Evolutionary conservation across 2,113 vertebrate species (phyloP).

Genomic region (Ciconia stormi): DNA sequence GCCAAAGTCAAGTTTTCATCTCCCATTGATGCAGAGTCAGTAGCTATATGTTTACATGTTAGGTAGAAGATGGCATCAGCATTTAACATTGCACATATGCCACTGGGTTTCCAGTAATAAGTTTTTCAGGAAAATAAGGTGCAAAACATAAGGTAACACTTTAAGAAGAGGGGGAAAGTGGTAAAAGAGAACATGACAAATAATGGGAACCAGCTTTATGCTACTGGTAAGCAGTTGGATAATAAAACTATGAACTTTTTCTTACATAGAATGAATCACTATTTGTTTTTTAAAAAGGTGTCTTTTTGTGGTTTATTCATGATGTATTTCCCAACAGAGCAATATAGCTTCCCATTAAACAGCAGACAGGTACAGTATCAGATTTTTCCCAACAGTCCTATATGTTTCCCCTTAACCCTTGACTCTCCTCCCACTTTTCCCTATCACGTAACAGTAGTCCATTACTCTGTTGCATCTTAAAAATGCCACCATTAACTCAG

Average conservation of each 20-base stretch:
- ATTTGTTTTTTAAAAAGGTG: not conserved
- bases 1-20: not conserved
- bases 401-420: not conserved
- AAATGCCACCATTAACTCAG: not conserved
- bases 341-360: conserved; percentile 26
- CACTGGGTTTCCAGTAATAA: not conserved
- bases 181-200: conserved; percentile 4
- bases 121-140: conserved; percentile 25
- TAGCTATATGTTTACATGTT: not conserved
- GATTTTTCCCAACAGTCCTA: not conserved
- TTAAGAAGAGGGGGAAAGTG: not conserved
- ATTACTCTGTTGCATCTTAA: not conserved
- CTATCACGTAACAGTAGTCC: not conserved
- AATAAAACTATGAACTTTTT: conserved; percentile 12
- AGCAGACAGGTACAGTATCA: not conserved
- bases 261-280: not conserved
- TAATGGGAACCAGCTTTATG: conserved; percentile 50
- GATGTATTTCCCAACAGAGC: conserved; percentile 12
- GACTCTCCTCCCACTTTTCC: not conserved
- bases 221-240: conserved; percentile 41
- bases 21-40: not conserved
- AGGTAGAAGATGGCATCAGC: not conserved
- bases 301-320: not conserved
- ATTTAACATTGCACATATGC: not conserved
- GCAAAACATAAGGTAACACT: not conserved